Evolutionary conservation across 2,113 vertebrate species (phyloP).

Genomic region (Etia nguti): DNA sequence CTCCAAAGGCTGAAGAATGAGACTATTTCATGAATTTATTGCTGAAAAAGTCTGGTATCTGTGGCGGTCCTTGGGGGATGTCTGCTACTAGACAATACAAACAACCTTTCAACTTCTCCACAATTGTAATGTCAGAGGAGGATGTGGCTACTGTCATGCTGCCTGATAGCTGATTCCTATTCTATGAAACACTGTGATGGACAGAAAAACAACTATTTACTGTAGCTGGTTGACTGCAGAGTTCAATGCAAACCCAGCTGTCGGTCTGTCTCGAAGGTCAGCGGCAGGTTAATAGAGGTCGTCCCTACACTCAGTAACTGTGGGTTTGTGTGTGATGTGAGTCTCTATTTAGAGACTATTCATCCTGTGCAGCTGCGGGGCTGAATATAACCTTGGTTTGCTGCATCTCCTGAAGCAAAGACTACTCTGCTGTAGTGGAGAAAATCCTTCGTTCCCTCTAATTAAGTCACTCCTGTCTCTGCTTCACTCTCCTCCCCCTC

Average conservation of each 20-base stretch:
- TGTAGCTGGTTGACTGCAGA: neutral
- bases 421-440: neutral
- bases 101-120: neutral
- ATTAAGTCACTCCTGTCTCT: slow-evolving; percentile 28
- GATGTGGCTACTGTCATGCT: neutral
- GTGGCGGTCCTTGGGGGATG: neutral
- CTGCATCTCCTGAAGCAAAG: neutral
- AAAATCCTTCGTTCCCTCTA: slow-evolving; percentile 32
- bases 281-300: slow-evolving; percentile 39
- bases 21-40: neutral
- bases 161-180: neutral
- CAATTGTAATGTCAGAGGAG: neutral
- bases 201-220: neutral
- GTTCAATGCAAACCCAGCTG: neutral
- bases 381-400: neutral
- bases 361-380: neutral
- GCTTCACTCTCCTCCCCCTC: neutral
- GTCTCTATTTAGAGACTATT: neutral
- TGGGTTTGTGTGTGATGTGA: neutral
- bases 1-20: neutral
- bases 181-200: neutral
- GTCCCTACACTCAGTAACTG: neutral
- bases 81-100: neutral
- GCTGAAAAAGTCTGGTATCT: neutral
- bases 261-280: slow-evolving; percentile 23